These are phyloP conservation scores for Cardinalis cardinalis DNA, from an alignment of 2,113 vertebrate species.

Conservation along the genomic window DNA sequence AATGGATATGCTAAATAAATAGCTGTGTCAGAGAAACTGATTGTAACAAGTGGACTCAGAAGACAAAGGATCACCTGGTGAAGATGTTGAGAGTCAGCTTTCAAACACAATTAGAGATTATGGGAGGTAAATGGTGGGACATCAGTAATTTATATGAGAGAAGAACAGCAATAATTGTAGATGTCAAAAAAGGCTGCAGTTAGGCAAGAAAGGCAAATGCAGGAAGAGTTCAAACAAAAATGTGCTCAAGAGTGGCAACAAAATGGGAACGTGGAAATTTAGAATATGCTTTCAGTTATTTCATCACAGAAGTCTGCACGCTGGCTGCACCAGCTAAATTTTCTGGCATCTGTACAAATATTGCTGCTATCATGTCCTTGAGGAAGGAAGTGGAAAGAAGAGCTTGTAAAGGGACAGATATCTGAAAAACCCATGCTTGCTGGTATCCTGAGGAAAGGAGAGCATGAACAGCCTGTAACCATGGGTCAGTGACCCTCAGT, in stretches of 20 bases:
- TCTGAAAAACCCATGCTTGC: background rate
- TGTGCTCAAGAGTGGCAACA: background rate
- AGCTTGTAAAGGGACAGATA: background rate
- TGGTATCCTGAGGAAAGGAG: background rate
- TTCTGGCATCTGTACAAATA: background rate
- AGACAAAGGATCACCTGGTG: constrained; percentile 5
- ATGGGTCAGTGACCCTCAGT: background rate
- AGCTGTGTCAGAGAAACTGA: background rate
- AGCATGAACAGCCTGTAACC: accelerated
- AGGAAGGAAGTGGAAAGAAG: background rate
- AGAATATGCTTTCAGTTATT: background rate
- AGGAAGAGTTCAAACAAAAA: background rate
- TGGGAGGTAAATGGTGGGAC: background rate
- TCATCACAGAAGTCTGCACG: background rate
- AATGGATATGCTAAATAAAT: constrained; percentile 8
- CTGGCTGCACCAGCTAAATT: background rate
- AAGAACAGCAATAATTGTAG: background rate
- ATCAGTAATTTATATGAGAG: background rate
- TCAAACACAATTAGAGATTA: background rate
- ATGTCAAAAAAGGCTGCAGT: background rate
- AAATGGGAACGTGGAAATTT: background rate
- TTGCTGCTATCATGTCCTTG: background rate
- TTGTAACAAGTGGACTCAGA: background rate
- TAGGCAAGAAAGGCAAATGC: background rate
- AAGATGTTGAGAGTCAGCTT: background rate